Evolutionary conservation across 2,113 vertebrate genomes (phyloP).

Genomic region (Pogona vitticeps): DNA sequence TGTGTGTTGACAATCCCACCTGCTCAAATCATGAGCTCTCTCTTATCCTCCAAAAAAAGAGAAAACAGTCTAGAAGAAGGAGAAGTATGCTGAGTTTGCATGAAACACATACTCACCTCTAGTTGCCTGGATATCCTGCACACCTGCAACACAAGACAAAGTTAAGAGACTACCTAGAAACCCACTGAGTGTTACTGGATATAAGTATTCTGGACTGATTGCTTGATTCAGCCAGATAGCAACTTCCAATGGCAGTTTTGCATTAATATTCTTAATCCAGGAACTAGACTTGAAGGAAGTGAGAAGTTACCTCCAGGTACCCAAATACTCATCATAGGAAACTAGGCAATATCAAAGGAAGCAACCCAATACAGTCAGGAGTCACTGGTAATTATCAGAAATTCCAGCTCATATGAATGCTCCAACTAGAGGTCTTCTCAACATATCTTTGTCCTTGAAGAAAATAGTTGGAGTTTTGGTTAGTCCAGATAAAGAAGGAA

Average conservation of each 20-base stretch:
- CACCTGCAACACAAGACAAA: neutral
- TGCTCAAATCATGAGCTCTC: no score
- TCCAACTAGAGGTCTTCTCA: neutral
- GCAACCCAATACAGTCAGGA: neutral
- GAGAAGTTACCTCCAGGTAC: neutral
- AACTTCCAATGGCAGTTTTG: no score
- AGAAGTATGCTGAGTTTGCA: neutral
- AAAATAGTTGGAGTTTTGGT: neutral
- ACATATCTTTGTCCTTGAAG: neutral
- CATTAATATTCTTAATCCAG: neutral
- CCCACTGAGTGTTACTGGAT: neutral
- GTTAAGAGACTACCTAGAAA: neutral
- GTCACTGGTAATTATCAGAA: no score
- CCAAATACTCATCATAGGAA: neutral
- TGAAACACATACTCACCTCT: conserved; percentile 13
- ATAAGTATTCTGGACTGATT: neutral
- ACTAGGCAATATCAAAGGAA: no score
- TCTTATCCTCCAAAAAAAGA: no score
- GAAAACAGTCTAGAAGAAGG: neutral
- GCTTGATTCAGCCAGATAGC: neutral
- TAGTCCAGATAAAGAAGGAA: neutral
- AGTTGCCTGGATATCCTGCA: neutral
- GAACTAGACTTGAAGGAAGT: neutral
- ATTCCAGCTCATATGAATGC: neutral
- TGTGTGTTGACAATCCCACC: no score